Base-by-base conservation (phyloP, 2,113 vertebrate genomes). In the Gorsachius goisagi region DNA sequence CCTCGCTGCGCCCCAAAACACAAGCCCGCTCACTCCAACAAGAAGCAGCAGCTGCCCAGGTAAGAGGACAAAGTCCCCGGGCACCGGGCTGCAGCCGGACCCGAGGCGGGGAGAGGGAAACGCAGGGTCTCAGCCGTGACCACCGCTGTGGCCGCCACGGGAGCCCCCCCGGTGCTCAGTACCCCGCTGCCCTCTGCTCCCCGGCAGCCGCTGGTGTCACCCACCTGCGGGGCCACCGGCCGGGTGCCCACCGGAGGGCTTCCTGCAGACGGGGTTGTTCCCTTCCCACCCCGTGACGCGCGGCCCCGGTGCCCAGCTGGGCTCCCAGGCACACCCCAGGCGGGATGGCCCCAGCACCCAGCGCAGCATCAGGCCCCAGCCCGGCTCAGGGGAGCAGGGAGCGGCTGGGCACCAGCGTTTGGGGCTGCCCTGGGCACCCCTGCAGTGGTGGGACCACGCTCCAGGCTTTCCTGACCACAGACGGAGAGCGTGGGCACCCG, bases 31-130 rank as follows among this genome's bases (percentile, higher is more conserved):
- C 97, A 77, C 89, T 80, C 97, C 95, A 95, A 92, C 82, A 89
- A 96, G 95, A 98, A 98, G 96, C 94, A 95, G 95, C 98, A 98
- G 98, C 98, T 97, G 97, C 97, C 97, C 98, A 99, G 99, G 99
- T 99, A 98, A 99, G 99, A 96, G 59, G 81, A 82, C 55, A 47
- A 77, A 91, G 90, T 68, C 60, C 71, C 72, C 4, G 30, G 93
- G 53, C 73, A 89, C 56, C 7, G 67, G 91, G 74, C 73, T 89
- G 74, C 92, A 88, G 88, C 64, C 39, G 4, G 63, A 59, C 88
- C 69, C 5, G 32, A 80, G 78, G 93, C 3, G 21, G 86, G 89
- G 84, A 77, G 88, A 91, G 91, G 89, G 85, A 88, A 76, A 32
- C 0, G 49, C 53, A 58, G 88, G 96, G 83, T 67, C 50, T 64